Evolutionary conservation across 2,797 vertebrate species (phyloP), one percentile per base, ranked within the genome.

Genomic region (Enteromius argenteus): DNA sequence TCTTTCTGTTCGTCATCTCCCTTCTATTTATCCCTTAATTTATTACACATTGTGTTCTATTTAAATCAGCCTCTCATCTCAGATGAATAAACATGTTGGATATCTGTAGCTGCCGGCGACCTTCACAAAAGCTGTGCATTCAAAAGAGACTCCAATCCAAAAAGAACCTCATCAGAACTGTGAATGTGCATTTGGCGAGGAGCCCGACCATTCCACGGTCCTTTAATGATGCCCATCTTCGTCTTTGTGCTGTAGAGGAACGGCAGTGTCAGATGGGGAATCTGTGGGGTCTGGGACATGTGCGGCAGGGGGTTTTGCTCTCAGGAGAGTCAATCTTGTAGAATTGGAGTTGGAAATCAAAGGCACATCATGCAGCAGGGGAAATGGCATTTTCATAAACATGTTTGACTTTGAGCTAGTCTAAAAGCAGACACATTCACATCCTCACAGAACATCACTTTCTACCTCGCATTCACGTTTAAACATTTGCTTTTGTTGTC

Each of bases 41-140:
- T 67, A 62, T 91, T 72, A 6, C 88, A 69, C 85, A 90, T 90
- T 91, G 88, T 90, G 83, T 89, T 82, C 71, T 79, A 85, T 83
- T 89, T 84, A 77, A 53, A 85, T 85, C 88, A 83, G 84, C 84
- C 79, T 89, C 91, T 89, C 77, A 49, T 81, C 81, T 84, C 86
- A 89, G 86, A 91, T 88, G 91, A 92, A 89, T 92, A 92, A 86
- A 83, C 93, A 92, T 89, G 89, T 91, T 91, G 90, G 91, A 91
- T 94, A 93, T 92, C 92, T 91, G 81, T 90, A 92, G 93, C 90
- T 93, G 90, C 91, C 90, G 89, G 91, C 87, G 89, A 84, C 87
- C 81, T 89, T 89, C 85, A 94, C 92, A 92, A 94, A 93, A 93
- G 92, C 91, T 88, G 91, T 89, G 85, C 90, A 88, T 92, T 84